Conservation (phyloP, 2,797 vertebrate genomes). For the Neostethus bicornis region DNA sequence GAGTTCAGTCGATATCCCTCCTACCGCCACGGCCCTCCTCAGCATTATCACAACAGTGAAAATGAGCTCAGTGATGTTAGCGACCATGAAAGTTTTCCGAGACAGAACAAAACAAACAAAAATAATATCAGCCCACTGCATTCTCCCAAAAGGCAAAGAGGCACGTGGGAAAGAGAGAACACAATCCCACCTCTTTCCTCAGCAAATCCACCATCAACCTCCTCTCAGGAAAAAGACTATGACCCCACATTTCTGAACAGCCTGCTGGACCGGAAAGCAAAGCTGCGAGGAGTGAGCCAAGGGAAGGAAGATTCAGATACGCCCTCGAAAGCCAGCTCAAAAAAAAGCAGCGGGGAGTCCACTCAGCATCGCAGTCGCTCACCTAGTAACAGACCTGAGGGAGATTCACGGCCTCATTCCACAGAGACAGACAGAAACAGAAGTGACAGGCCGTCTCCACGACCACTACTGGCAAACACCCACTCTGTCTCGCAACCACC, state of each 20-base stretch:
- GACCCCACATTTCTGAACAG: constrained; percentile 85
- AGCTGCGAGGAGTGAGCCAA: constrained; percentile 49
- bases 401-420: constrained; percentile 83
- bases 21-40: constrained; percentile 53
- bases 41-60: constrained; percentile 55
- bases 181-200: constrained; percentile 63
- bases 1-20: constrained; percentile 68
- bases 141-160: constrained; percentile 81
- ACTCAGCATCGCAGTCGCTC: constrained; percentile 70
- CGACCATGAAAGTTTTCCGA: constrained; percentile 65
- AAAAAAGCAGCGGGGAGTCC: constrained; percentile 73
- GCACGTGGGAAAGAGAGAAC: constrained; percentile 79
- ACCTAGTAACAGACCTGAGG: constrained; percentile 70
- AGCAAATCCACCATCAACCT: constrained; percentile 47
- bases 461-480: constrained; percentile 67
- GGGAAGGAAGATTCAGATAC: constrained; percentile 81
- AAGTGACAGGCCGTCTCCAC: constrained; percentile 71
- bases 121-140: constrained; percentile 74
- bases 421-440: constrained; percentile 81
- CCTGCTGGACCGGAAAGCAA: constrained; percentile 87
- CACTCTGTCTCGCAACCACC: constrained; percentile 71
- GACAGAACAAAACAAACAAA: constrained; percentile 63
- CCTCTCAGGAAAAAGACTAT: constrained; percentile 78
- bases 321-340: constrained; percentile 85
- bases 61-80: constrained; percentile 47